Percentiles rank a stretch among this genome's conserved stretches.
Evolutionary conservation across 2,797 vertebrate genomes (phyloP).

Genomic region (Myotis pilosus): DNA sequence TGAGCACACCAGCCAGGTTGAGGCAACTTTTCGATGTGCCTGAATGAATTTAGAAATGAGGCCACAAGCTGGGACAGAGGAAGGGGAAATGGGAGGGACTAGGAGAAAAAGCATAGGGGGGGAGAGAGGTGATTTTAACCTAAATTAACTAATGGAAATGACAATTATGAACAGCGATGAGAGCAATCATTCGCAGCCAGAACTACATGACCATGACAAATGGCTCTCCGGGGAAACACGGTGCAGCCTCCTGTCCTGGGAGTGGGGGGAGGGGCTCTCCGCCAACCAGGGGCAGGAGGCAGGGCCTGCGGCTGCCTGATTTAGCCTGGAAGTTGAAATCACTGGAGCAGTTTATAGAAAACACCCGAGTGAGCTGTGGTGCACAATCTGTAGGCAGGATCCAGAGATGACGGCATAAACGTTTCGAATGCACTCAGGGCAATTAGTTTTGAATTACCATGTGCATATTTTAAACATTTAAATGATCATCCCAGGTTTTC

Average conservation of each 20-base stretch:
- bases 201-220: constrained; percentile 72
- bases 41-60: neutral
- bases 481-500: constrained; percentile 72
- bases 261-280: constrained; percentile 74
- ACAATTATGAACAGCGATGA: constrained; percentile 67
- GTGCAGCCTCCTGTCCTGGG: constrained; percentile 73
- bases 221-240: constrained; percentile 71
- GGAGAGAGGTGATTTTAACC: constrained; percentile 62
- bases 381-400: constrained; percentile 77
- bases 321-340: constrained; percentile 81
- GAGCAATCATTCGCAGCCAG: constrained; percentile 71
- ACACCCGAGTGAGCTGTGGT: constrained; percentile 69
- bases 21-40: neutral
- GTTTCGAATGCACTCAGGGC: constrained; percentile 72
- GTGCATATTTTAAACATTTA: constrained; percentile 77
- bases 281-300: constrained; percentile 67
- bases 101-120: neutral
- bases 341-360: constrained; percentile 74
- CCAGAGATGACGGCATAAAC: constrained; percentile 77
- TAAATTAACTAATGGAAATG: constrained; percentile 72
- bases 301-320: constrained; percentile 73
- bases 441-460: constrained; percentile 84
- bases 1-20: too few relatives aligned
- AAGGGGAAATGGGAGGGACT: neutral
- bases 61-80: neutral